These are phyloP conservation scores for Strix aluco DNA, from an alignment of 2,113 vertebrate genomes.

Conservation along the genomic window DNA sequence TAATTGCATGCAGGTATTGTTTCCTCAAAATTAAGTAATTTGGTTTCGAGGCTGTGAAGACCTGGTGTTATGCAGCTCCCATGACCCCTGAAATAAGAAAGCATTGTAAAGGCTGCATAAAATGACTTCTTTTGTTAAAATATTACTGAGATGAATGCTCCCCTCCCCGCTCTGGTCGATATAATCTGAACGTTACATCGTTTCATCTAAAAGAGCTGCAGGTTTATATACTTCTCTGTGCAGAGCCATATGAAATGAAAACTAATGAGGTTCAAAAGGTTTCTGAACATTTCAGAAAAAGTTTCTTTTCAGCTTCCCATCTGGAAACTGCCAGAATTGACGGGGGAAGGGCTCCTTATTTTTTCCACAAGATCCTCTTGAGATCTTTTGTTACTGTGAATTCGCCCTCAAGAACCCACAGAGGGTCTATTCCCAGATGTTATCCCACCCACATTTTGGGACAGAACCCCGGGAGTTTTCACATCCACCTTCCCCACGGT, in stretches of 20 bases:
- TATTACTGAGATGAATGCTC: constrained; percentile 1
- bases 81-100: constrained; percentile 64
- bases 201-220: constrained; percentile 46
- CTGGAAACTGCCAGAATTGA: constrained; percentile 34
- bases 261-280: constrained; percentile 64
- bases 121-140: constrained; percentile 62
- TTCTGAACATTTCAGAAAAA: constrained; percentile 25
- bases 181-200: constrained; percentile 25
- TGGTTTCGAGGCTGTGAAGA: constrained; percentile 50
- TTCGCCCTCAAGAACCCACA: background rate
- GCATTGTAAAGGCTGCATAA: constrained; percentile 46
- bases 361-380: background rate
- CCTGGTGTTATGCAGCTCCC: constrained; percentile 55
- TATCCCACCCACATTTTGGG: background rate
- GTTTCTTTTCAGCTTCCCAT: constrained; percentile 57
- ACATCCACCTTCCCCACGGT: fast-evolving
- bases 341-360: constrained; percentile 10
- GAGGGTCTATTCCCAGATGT: background rate
- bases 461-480: background rate
- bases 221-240: constrained; percentile 50
- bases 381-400: constrained; percentile 22
- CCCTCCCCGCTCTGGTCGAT: background rate
- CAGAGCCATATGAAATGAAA: constrained; percentile 56
- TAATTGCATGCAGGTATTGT: constrained; percentile 59
- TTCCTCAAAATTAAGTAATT: constrained; percentile 62